Base-by-base conservation (phyloP, 2,888 invertebrate genomes). In the Eucera pruinosa region DNA sequence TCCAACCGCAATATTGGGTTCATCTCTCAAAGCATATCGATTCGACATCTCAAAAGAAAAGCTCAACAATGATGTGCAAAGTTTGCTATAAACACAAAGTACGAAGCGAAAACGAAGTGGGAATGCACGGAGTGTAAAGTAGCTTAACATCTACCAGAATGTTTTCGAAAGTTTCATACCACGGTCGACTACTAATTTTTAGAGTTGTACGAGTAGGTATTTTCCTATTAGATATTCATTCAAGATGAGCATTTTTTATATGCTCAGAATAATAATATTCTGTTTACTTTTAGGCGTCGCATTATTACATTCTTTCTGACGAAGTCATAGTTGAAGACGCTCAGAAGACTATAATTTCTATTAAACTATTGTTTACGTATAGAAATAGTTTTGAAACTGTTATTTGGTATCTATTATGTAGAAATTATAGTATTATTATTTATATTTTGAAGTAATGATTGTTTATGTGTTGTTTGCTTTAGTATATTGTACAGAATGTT, bases 21-120 rank as follows among this genome's bases (percentile, higher is more conserved):
- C 65, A 71, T 71, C 65, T 72, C 30, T 23, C 54, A 3, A 61
- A 66, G 48, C 36, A 48, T 60, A 72, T 72, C 20, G 61, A 72
- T 72, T 36, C 52, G 30, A 66, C 66, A 15, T 15, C 58, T 67
- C 27, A 39, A 2, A 58, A 67, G 0, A 39, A 67, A 15, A 20
- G 54, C 18, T 30, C 66, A 72, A 61, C 55, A 54, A 72, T 25
- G 20, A 61, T 20, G 23, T 65, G 52, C 18, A 65, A 69, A 62
- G 41, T 61, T 20, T 69, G 62, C 48, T 61, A 61, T 48, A 71
- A 66, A 30, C 65, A 66, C 20, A 66, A 54, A 66, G 55, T 27
- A 33, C 65, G 65, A 45, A 66, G 55, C 45, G 65, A 43, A n/a
- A 66, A 55, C 45, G 43, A 66, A 15, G 13, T 47, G 45, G 55